A percentile compares a stretch with the other conserved stretches of the same genome.
Evolutionary conservation across 2,797 vertebrate species (phyloP).

Genomic region (Percopsis omiscomaycus): DNA sequence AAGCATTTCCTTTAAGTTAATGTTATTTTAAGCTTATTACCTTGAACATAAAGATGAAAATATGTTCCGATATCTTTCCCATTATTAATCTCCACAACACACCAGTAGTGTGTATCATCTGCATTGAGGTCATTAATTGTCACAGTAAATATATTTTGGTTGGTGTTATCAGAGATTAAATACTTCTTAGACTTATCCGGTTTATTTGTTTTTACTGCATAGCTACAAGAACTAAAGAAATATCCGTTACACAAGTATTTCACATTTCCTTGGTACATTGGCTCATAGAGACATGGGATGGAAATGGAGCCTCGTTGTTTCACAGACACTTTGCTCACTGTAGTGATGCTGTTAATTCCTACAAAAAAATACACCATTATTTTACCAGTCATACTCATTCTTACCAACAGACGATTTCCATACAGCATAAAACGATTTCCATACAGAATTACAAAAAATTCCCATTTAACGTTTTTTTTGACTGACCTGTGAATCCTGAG

Average conservation of each 20-base stretch:
- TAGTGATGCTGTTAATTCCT: slow-evolving; percentile 32
- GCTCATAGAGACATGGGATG: slow-evolving; percentile 38
- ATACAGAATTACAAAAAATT: background rate
- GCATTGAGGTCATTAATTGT: background rate
- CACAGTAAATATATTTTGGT: slow-evolving; percentile 29
- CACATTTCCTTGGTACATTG: rapidly evolving
- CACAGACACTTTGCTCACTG: slow-evolving; percentile 20
- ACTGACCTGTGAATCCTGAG: slow-evolving; percentile 35
- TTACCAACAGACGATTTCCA: too few relatives aligned
- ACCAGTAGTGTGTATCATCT: slow-evolving; percentile 13
- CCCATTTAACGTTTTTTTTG: too few relatives aligned
- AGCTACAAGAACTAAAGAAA: rapidly evolving
- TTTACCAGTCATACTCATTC: too few relatives aligned
- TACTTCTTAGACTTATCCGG: background rate
- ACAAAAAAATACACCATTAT: slow-evolving; percentile 11
- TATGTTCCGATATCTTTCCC: rapidly evolving
- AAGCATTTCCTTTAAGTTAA: too few relatives aligned
- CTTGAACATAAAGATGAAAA: slow-evolving; percentile 28
- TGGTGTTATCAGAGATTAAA: slow-evolving; percentile 40
- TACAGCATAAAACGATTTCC: background rate
- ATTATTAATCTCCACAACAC: slow-evolving; percentile 11
- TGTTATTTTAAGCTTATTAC: slow-evolving; percentile 13
- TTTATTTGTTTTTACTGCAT: background rate
- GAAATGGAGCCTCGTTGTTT: slow-evolving; percentile 18
- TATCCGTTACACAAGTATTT: slow-evolving; percentile 43